Conservation (phyloP, 2,888 invertebrate genomes). For the Fabriciana adippe region DNA sequence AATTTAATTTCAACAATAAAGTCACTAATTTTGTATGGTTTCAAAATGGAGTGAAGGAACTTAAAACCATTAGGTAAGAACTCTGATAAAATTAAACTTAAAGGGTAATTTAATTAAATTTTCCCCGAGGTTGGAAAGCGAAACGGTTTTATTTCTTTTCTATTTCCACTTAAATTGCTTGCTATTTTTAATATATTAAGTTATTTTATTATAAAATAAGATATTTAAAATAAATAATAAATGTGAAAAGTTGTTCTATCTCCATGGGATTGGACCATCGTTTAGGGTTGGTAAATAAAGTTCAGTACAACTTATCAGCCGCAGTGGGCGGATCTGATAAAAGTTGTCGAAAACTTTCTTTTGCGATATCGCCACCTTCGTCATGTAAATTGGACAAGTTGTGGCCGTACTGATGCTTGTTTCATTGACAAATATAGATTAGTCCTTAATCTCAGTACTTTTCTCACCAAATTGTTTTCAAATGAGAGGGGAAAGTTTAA, state of each 20-base stretch:
- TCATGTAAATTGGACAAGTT: conserved; percentile 81
- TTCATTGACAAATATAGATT: conserved; percentile 74
- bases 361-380: conserved; percentile 79
- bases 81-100: conserved; percentile 32
- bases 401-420: conserved; percentile 68
- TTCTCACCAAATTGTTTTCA: conserved; percentile 62
- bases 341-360: conserved; percentile 77
- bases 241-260: conserved; percentile 21
- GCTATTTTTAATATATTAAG: neutral
- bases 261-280: conserved; percentile 50
- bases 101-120: conserved; percentile 33
- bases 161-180: conserved; percentile 10
- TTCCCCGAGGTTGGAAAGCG: conserved; percentile 14
- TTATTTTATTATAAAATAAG: conserved; percentile 13
- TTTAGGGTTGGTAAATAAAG: conserved; percentile 71
- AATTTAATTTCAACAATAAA: conserved; percentile 18
- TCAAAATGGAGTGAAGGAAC: conserved; percentile 33
- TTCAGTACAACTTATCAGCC: conserved; percentile 78
- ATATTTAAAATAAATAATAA: neutral
- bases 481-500: conserved; percentile 46
- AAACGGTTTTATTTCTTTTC: conserved; percentile 18
- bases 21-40: conserved; percentile 35
- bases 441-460: conserved; percentile 67
- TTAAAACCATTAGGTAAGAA: conserved; percentile 32
- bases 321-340: conserved; percentile 76